Evolutionary conservation across 2,888 invertebrate species (phyloP).

Genomic region (Drosophila leonis): DNA sequence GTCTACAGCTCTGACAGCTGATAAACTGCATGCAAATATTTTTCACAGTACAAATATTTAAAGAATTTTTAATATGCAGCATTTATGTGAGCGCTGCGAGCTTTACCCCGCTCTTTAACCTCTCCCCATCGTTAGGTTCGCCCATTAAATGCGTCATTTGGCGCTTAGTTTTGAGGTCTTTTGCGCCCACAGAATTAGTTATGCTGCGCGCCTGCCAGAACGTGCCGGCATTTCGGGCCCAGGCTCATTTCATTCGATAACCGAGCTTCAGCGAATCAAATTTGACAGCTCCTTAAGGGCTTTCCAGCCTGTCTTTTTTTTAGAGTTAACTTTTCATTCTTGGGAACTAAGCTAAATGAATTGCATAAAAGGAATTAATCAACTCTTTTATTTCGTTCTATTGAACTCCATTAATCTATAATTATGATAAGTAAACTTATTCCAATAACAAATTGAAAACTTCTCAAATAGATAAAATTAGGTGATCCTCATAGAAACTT

Average conservation of each 20-base stretch:
- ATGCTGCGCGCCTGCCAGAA: conserved; percentile 38
- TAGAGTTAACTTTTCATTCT: neutral
- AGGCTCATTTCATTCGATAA: conserved; percentile 24
- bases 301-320: neutral
- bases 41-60: conserved; percentile 66
- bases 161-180: conserved; percentile 39
- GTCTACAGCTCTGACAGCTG: conserved; percentile 46
- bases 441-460: neutral
- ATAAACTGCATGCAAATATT: conserved; percentile 77
- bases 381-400: neutral
- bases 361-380: neutral
- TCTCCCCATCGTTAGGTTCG: neutral
- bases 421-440: neutral
- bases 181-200: conserved; percentile 44
- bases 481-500: neutral
- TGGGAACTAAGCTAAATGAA: neutral
- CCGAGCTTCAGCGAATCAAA: conserved; percentile 36
- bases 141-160: conserved; percentile 52
- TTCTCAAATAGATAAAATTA: neutral
- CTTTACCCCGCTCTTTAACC: neutral
- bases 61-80: conserved; percentile 81
- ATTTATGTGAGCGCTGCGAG: conserved; percentile 59
- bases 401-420: neutral
- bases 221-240: conserved; percentile 21
- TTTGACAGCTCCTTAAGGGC: conserved; percentile 3